Evolutionary conservation across 2,113 vertebrate genomes (phyloP).

Genomic region (Seriola aureovittata): DNA sequence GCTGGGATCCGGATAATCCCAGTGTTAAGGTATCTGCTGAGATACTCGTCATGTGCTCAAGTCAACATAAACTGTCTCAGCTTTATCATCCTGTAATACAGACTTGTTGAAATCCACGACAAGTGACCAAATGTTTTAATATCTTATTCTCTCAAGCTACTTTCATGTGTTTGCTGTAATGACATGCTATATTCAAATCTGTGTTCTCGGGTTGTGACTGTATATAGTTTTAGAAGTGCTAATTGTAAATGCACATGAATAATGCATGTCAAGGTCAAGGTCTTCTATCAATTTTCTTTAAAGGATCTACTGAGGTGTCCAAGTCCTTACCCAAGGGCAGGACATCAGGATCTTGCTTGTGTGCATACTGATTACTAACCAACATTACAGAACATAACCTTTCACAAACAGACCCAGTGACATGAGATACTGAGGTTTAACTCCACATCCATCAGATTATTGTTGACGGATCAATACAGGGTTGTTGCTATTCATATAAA

Average conservation of each 20-base stretch:
- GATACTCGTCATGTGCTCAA: constrained; percentile 44
- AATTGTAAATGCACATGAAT: constrained; percentile 55
- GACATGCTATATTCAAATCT: background rate
- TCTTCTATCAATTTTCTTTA: constrained; percentile 60
- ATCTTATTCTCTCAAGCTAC: background rate
- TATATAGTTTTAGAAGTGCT: constrained; percentile 18
- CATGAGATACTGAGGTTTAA: background rate
- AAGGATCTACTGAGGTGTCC: constrained; percentile 41
- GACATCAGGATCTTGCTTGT: constrained; percentile 18
- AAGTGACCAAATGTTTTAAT: background rate
- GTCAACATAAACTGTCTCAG: constrained; percentile 21
- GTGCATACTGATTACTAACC: constrained; percentile 59
- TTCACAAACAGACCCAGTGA: constrained; percentile 33
- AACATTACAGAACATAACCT: constrained; percentile 15
- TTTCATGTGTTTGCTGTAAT: no score
- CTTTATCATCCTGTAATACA: background rate
- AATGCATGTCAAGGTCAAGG: constrained; percentile 61
- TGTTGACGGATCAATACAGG: background rate
- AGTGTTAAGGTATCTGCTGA: constrained; percentile 40
- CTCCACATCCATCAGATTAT: background rate
- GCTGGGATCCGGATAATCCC: constrained; percentile 61
- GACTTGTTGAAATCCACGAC: background rate
- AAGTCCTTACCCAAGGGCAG: constrained; percentile 52
- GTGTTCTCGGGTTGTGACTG: background rate
- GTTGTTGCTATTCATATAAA: background rate